Evolutionary conservation across 2,113 vertebrate genomes (phyloP).

Genomic region (Ptilonorhynchus violaceus): DNA sequence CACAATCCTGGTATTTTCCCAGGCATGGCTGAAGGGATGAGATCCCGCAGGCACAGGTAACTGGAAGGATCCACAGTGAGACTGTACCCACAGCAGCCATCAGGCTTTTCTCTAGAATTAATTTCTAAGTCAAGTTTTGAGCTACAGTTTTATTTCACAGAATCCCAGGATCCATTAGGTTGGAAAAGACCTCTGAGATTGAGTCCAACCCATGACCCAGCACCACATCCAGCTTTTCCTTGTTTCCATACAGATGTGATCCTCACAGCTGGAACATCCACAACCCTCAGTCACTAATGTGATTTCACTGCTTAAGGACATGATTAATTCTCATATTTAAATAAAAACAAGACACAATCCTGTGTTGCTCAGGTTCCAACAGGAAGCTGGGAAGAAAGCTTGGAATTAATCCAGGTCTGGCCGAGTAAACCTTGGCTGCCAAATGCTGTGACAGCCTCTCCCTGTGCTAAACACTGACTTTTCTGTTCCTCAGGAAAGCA

Average conservation of each 20-base stretch:
- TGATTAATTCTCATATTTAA: neutral
- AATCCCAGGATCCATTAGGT: neutral
- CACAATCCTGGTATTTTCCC: neutral
- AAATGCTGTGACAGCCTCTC: neutral
- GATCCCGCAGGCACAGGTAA: neutral
- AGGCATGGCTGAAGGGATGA: neutral
- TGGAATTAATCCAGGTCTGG: neutral
- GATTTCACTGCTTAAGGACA: neutral
- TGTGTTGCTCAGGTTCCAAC: neutral
- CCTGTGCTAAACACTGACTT: accelerated
- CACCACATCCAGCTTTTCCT: neutral
- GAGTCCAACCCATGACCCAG: neutral
- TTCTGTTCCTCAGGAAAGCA: neutral
- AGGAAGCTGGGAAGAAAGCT: neutral
- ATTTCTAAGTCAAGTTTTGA: neutral
- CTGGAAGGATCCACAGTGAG: no score
- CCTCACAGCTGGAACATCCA: neutral
- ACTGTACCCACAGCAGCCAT: neutral
- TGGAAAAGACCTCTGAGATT: neutral
- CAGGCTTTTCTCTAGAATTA: neutral
- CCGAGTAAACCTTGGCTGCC: neutral
- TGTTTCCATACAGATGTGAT: neutral
- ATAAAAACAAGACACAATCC: neutral
- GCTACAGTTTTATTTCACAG: neutral
- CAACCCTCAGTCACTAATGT: accelerated